Evolutionary conservation across 2,113 vertebrate genomes (phyloP), one percentile per base, ranked within the genome.

Genomic region (Cepphus grylle): DNA sequence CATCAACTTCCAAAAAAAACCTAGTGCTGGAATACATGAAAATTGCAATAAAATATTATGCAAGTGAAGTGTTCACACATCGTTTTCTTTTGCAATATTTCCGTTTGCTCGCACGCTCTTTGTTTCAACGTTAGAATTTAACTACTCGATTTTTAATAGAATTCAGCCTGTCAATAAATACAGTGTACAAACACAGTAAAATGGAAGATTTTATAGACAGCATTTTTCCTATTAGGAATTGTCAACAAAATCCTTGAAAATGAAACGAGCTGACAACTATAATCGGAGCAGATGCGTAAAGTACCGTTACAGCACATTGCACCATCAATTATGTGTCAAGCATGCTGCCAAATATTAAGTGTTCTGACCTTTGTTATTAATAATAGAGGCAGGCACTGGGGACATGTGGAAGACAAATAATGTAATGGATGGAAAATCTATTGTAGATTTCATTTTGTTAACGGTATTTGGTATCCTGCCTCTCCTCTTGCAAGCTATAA

Each of bases 341-440:
- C 53, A 1, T 26, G 58, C 87, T 97, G 92, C 95, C 95, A 97
- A 89, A 95, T 93, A 97, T 78, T 96, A 97, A 97, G 89, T 86
- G 84, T 94, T 96, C 93, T 96, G 95, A 97, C 95, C 96, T 96
- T 94, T 96, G 67, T 45, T 94, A 78, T 96, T 97, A 93, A 88
- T 97, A 95, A 83, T 88, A 81, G 95, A 91, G 55, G 69, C 61
- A 58, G 84, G 15, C 72, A 61, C 76, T 49, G 47, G 65, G 78
- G 63, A 87, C 62, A 26, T 40, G 27, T 45, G 63, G 61, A 90
- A 92, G 79, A 94, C 69, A 94, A 91, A 76, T 88, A 89, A 55
- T 61, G 40, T 67, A 70, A 83, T 78, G 79, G 10, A 4, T 71
- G 67, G 86, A 65, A 87, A 93, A 90, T 59, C 67, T 85, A 21